Percentiles rank a stretch among this genome's conserved stretches.
Conservation (phyloP, 2,113 vertebrate genomes). For the Phylloscopus trochiloides region DNA sequence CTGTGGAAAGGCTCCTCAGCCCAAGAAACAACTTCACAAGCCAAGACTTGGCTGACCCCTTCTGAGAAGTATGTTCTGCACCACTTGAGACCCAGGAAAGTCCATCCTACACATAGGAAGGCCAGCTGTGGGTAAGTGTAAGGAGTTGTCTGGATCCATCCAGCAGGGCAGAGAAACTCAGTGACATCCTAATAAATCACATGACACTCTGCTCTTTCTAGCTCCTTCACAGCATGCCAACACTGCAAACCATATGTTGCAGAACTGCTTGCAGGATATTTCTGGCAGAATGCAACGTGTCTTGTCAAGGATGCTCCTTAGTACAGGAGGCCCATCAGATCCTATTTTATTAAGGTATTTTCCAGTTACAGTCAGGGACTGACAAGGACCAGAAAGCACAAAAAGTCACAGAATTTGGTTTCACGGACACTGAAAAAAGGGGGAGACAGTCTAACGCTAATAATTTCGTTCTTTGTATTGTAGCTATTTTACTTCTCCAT, state of each 20-base stretch:
- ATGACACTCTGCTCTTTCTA: neutral
- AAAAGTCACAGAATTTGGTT: neutral
- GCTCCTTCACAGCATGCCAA: neutral
- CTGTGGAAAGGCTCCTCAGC: neutral
- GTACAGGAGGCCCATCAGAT: neutral
- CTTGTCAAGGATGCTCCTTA: neutral
- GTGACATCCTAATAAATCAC: neutral
- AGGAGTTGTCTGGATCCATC: neutral
- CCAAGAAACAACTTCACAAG: neutral
- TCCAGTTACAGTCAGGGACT: neutral
- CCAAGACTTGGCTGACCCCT: neutral
- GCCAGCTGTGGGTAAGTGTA: accelerated
- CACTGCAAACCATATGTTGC: neutral
- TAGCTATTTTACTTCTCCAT: neutral
- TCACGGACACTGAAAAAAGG: neutral
- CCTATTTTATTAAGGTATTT: neutral
- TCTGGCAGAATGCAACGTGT: neutral
- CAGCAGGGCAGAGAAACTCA: neutral
- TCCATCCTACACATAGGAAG: neutral
- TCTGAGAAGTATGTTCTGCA: neutral
- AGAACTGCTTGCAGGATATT: neutral
- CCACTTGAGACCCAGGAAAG: neutral
- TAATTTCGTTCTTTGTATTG: neutral
- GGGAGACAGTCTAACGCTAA: neutral
- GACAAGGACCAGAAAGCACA: neutral